A percentile compares a stretch with the other conserved stretches of the same genome.
These are phyloP conservation scores for Diplolepis rosae DNA, from an alignment of 2,888 invertebrate species.

Conservation along the genomic window DNA sequence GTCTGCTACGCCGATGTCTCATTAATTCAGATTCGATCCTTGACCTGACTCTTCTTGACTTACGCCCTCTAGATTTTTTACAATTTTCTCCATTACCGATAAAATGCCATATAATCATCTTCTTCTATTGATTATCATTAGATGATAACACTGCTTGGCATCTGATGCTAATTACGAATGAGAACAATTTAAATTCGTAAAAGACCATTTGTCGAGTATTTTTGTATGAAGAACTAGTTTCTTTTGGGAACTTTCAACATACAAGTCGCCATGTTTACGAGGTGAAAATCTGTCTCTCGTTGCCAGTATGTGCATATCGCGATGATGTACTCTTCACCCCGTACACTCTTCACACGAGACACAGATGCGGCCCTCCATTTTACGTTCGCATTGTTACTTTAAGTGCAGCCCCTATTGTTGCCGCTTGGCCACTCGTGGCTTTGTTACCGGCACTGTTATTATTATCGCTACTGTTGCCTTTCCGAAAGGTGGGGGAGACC, in stretches of 20 bases:
- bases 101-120: background rate
- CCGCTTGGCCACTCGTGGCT: slow-evolving; percentile 67
- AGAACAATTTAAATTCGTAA: no score
- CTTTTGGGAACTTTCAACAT: background rate
- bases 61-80: background rate
- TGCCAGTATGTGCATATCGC: background rate
- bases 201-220: no score
- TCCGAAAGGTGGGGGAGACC: slow-evolving; percentile 43
- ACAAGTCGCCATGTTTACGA: slow-evolving; percentile 31
- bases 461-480: slow-evolving; percentile 70
- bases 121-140: background rate
- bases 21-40: slow-evolving; percentile 55
- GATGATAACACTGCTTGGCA: background rate
- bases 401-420: slow-evolving; percentile 69
- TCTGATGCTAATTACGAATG: no score
- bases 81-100: background rate
- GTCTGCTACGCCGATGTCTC: slow-evolving; percentile 53
- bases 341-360: slow-evolving; percentile 52
- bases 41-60: slow-evolving; percentile 40
- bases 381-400: slow-evolving; percentile 70
- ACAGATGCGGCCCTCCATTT: slow-evolving; percentile 70
- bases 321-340: slow-evolving; percentile 37
- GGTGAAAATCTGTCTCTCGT: background rate
- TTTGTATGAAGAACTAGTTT: no score
- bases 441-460: slow-evolving; percentile 71